Conservation (phyloP, 2,888 invertebrate genomes). For the Melinopterus prodromus region DNA sequence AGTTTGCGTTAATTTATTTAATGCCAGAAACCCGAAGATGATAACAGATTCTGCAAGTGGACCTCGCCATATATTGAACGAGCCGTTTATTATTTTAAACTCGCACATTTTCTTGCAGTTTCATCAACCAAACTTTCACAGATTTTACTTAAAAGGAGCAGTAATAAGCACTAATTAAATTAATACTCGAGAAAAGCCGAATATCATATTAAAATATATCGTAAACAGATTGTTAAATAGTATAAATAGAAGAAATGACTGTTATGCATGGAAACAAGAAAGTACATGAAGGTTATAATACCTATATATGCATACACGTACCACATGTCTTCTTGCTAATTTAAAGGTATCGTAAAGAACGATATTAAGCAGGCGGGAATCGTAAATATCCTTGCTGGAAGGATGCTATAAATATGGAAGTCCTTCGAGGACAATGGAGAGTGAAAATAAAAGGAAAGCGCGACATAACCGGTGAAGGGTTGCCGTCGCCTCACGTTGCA, state of each 20-base stretch:
- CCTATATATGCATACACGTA: not conserved
- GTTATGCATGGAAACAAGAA: not conserved
- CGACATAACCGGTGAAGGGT: not conserved
- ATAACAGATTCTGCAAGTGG: too few relatives aligned
- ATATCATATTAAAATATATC: not conserved
- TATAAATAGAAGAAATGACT: not conserved
- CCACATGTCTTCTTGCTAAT: not conserved
- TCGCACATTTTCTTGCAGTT: not conserved
- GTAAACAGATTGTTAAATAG: not conserved
- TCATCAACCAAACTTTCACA: not conserved
- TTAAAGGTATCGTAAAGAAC: slow-evolving; percentile 16
- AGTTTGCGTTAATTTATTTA: not conserved
- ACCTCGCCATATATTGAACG: too few relatives aligned
- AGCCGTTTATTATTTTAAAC: not conserved
- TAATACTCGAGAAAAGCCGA: too few relatives aligned
- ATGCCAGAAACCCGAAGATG: not conserved
- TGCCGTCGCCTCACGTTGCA: not conserved
- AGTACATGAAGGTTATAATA: not conserved
- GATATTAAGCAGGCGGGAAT: slow-evolving; percentile 21
- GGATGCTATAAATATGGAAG: slow-evolving; percentile 20
- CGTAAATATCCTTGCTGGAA: slow-evolving; percentile 22
- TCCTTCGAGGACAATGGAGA: slow-evolving; percentile 20
- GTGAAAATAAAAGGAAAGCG: slow-evolving; percentile 19
- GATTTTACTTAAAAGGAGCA: not conserved
- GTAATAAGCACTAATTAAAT: too few relatives aligned